Evolutionary conservation across 2,113 vertebrate genomes (phyloP).

Genomic region (Petrocephalus zakoni): DNA sequence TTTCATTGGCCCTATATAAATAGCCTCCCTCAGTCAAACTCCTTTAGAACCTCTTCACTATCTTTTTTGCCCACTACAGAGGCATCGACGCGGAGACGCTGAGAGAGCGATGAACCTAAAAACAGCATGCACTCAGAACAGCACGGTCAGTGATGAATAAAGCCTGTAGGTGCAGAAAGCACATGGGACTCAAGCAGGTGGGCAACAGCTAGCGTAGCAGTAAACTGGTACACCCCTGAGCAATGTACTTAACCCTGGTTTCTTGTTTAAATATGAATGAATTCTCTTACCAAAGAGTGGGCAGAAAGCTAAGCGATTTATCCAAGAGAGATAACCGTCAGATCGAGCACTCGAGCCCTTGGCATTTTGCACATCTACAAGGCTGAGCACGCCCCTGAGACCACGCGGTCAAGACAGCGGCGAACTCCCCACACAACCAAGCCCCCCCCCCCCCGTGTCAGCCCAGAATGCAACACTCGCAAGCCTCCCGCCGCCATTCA

Average conservation of each 20-base stretch:
- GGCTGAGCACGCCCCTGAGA: background rate
- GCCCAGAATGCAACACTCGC: background rate
- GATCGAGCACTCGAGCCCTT: background rate
- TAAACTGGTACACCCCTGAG: background rate
- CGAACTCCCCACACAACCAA: background rate
- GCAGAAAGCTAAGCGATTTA: background rate
- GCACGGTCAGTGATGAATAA: background rate
- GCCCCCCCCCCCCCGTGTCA: background rate
- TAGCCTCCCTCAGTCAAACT: background rate
- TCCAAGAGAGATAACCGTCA: background rate
- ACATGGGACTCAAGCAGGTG: background rate
- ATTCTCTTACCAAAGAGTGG: background rate
- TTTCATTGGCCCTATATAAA: background rate
- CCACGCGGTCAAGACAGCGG: background rate
- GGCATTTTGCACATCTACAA: background rate
- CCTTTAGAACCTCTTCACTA: background rate
- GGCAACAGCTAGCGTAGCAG: background rate
- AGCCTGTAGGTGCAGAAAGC: background rate
- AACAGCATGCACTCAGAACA: background rate
- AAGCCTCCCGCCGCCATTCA: background rate
- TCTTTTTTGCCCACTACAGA: background rate
- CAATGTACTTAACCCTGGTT: background rate
- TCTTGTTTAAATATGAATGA: background rate
- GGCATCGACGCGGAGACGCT: background rate
- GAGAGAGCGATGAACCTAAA: background rate